A percentile compares a stretch with the other conserved stretches of the same genome.
phyloP scores from a whole-genome alignment of 2,113 vertebrate species.

The Choloepus hoffmanni region DNA sequence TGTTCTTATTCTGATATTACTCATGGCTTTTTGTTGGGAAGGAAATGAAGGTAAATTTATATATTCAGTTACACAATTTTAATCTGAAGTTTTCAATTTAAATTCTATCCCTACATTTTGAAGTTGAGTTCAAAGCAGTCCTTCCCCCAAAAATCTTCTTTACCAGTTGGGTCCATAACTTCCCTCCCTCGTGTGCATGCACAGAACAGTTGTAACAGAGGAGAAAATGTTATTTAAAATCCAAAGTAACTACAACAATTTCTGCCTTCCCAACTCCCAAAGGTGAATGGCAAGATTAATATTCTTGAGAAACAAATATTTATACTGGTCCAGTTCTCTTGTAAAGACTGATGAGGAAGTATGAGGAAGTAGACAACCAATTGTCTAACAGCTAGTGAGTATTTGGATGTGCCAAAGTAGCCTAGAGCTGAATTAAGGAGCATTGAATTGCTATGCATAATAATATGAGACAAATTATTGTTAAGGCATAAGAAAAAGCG shows the following conservation, averaged over 20 bases:
- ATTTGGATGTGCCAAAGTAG: not conserved
- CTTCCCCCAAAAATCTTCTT: not conserved
- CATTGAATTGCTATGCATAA: not conserved
- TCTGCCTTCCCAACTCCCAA: not conserved
- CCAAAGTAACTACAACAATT: not conserved
- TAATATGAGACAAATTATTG: not conserved
- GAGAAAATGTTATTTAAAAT: conserved; percentile 40
- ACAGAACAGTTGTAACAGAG: not conserved
- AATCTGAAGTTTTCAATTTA: conserved; percentile 7
- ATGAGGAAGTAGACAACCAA: not conserved
- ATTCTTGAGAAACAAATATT: conserved; percentile 14
- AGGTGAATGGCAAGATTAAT: not conserved
- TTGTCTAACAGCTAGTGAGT: not conserved
- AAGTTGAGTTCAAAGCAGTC: not conserved
- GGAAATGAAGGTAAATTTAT: not conserved
- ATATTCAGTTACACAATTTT: not conserved
- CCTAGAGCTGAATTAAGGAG: not conserved
- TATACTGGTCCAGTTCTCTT: not conserved
- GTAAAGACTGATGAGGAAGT: not conserved
- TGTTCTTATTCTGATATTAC: conserved; percentile 27
- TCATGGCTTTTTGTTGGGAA: conserved; percentile 4
- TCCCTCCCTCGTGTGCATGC: not conserved
- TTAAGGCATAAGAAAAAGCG: not conserved
- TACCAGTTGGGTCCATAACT: not conserved
- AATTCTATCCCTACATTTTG: not conserved